A percentile compares a stretch with the other conserved stretches of the same genome.
phyloP scores from a whole-genome alignment of 1,140 invertebrate genomes.

The Pectinophora gossypiella region DNA sequence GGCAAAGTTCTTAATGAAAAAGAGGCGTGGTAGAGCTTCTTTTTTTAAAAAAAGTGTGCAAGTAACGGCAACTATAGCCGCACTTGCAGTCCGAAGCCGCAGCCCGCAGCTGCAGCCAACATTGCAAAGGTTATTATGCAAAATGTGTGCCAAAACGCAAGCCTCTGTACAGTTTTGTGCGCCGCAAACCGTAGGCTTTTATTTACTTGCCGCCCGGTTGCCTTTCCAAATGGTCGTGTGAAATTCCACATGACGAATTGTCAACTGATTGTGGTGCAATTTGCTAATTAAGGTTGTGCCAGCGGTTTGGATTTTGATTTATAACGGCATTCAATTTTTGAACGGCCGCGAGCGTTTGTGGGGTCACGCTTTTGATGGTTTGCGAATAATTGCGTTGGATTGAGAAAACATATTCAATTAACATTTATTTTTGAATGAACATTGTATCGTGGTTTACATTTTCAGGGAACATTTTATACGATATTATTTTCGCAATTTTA shows the following conservation, averaged over 20 bases:
- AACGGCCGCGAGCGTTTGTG: too few species aligned
- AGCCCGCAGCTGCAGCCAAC: background rate
- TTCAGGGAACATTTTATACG: too few species aligned
- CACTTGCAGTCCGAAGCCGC: background rate
- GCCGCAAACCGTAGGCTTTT: slow-evolving; percentile 3
- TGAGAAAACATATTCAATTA: too few species aligned
- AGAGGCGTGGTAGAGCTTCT: too few species aligned
- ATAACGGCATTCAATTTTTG: too few species aligned
- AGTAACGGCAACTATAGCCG: background rate
- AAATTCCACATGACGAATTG: slow-evolving; percentile 1
- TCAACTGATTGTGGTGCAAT: background rate
- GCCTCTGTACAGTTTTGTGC: slow-evolving; percentile 1
- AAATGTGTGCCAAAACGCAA: slow-evolving; percentile 3
- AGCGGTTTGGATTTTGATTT: background rate
- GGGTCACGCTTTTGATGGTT: too few species aligned
- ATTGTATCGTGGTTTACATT: too few species aligned
- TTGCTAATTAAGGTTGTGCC: background rate
- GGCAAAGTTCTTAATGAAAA: too few species aligned
- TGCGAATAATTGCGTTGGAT: background rate
- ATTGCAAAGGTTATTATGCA: slow-evolving; percentile 2
- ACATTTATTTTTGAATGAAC: too few species aligned
- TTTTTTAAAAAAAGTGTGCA: background rate
- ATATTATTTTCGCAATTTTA: too few species aligned
- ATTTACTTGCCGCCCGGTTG: slow-evolving; percentile 1
- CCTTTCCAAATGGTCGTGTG: background rate